Conservation (phyloP, 2,888 invertebrate species). For the Chromoteleia sp. region DNA sequence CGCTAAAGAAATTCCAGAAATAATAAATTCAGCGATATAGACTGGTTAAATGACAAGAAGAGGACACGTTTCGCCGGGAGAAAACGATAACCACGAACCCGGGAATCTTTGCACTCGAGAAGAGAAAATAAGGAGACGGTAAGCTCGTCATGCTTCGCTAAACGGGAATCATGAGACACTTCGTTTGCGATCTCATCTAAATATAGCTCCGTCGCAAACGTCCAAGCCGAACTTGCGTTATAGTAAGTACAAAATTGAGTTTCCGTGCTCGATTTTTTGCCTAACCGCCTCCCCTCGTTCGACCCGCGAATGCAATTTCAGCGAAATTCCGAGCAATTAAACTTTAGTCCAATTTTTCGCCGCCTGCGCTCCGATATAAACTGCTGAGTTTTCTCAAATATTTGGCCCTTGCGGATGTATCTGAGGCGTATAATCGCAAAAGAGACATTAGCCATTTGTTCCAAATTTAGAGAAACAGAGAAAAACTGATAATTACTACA, state of each 20-base stretch:
- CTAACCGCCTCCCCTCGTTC: conserved; percentile 17
- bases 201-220: conserved; percentile 74
- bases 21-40: conserved; percentile 55
- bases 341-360: conserved; percentile 19
- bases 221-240: conserved; percentile 73
- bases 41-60: conserved; percentile 28
- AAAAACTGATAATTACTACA: too few species aligned
- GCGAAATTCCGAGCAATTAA: conserved; percentile 32
- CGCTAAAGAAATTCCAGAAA: conserved; percentile 35
- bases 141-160: conserved; percentile 75
- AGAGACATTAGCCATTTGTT: too few species aligned
- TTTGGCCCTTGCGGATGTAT: too few species aligned
- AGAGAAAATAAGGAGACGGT: conserved; percentile 68
- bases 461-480: too few species aligned
- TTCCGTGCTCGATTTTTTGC: conserved; percentile 36
- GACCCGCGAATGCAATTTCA: conserved; percentile 25
- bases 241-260: conserved; percentile 66
- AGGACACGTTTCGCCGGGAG: conserved; percentile 41
- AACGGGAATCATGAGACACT: conserved; percentile 76
- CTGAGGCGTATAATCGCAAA: too few species aligned
- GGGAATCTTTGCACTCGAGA: conserved; percentile 37
- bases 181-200: conserved; percentile 75
- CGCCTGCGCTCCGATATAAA: neutral
- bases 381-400: conserved; percentile 1
- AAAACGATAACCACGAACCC: conserved; percentile 62